Base-by-base conservation (phyloP, 30 jellyfish, hydroid and myxozoan genomes). In the Pelagia noctiluca region DNA sequence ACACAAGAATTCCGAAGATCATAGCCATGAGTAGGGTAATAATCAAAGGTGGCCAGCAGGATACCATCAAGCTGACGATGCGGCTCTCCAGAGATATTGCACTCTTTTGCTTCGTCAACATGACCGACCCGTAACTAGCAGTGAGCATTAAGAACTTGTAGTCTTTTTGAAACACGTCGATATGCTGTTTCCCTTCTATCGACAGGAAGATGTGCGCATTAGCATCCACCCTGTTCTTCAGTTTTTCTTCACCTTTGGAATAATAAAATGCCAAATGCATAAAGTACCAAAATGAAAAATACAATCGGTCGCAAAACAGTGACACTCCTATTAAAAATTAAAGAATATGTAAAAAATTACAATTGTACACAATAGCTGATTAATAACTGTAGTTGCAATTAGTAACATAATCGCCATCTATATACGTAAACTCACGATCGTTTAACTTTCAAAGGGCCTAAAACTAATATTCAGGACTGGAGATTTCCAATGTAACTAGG, bases 11-110 rank as follows among this genome's bases (percentile, higher is more conserved):
- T 3, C 93, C 93, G 60, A 76, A 71, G 37, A 78, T 66, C 73
- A 42, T 23, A 2, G 97, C 50, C 38, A 71, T 26, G 32, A 88
- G 87, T 49, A 88, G 2, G 28, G 72, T 67, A 11, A 88, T 65
- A 18, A 66, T 68, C 50, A 74, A 31, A 35, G 86, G 89, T 4
- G 97, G 97, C 97, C 97, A 88, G 35, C 90, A 77, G 22, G 96
- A 61, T 4, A 29, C 2, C 37, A 64, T 31, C 21, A 86, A 33
- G 32, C 76, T 78, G 12, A 32, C 11, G 7, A 88, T 37, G 38
- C 63, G 48, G 50, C 74, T 82, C n/a, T 52, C 68, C 24, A 66
- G 87, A 16, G 53, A 68, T 67, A 23, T 4, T 31, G 93, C 50
- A 28, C 63, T 90, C 36, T 52, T 8, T 2, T 52, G 16, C 12